A percentile compares a stretch with the other conserved stretches of the same genome.
These are phyloP conservation scores for Nyctibius grandis DNA, from an alignment of 2,797 vertebrate species.

Conservation along the genomic window DNA sequence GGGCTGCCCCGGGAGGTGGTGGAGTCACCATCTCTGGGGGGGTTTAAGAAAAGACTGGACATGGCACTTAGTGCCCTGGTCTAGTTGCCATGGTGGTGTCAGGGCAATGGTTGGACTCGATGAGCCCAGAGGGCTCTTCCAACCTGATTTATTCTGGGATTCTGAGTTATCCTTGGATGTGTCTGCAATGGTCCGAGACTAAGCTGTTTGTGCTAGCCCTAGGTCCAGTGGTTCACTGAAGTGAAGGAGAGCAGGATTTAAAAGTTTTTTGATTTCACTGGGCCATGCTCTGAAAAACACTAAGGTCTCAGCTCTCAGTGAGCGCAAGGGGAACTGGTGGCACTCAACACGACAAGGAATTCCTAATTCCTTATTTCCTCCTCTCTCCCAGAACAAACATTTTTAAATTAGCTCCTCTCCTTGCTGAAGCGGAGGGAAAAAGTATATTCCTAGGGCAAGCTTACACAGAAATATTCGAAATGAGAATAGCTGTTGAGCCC, in stretches of 20 bases:
- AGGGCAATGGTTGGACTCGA: no score
- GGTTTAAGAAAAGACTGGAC: no score
- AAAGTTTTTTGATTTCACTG: background rate
- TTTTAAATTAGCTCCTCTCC: background rate
- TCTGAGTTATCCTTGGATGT: background rate
- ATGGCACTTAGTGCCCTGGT: no score
- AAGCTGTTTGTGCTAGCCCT: background rate
- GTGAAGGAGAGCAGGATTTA: background rate
- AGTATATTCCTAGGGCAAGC: background rate
- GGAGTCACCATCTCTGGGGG: no score
- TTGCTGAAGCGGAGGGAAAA: background rate
- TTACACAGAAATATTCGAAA: background rate
- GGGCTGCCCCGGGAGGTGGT: no score
- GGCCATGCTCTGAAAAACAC: background rate
- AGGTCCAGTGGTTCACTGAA: background rate
- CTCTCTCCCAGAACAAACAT: background rate
- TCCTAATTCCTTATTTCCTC: background rate
- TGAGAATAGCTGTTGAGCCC: background rate
- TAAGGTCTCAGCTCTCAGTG: background rate
- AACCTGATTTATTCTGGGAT: no score
- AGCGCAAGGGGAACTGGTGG: background rate
- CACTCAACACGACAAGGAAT: background rate
- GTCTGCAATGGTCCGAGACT: background rate
- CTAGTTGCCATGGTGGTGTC: no score
- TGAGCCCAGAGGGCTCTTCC: no score